Evolutionary conservation across 2,797 vertebrate species (phyloP).

Genomic region (Alectoris magna): DNA sequence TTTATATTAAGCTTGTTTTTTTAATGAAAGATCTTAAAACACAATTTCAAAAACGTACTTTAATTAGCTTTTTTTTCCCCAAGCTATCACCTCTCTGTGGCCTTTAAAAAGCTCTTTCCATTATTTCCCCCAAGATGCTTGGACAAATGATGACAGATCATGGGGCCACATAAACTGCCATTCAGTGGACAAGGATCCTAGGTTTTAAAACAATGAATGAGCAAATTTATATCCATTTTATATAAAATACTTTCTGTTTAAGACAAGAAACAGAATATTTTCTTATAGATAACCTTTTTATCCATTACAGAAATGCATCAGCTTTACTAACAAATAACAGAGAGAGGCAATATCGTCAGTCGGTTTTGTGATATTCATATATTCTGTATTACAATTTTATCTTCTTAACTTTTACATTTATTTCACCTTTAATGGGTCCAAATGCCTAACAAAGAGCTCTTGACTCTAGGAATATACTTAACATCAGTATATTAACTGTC

Average conservation of each 20-base stretch:
- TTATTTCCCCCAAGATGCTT: not conserved
- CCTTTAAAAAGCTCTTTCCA: not conserved
- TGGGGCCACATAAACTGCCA: not conserved
- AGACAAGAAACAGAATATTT: slow-evolving; percentile 6
- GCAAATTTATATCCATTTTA: not conserved
- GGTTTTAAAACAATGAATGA: not conserved
- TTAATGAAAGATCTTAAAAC: not conserved
- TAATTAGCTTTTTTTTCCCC: not conserved
- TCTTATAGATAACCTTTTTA: slow-evolving; percentile 1
- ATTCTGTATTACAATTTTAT: slow-evolving; percentile 37
- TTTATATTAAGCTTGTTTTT: not conserved
- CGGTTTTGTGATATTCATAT: slow-evolving; percentile 37
- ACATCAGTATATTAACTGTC: slow-evolving; percentile 43
- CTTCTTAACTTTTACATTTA: slow-evolving; percentile 46
- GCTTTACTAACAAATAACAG: slow-evolving; percentile 3
- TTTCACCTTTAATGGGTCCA: slow-evolving; percentile 50
- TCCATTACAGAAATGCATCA: slow-evolving; percentile 11
- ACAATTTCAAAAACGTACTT: not conserved
- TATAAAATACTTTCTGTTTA: not conserved
- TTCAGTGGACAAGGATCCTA: not conserved
- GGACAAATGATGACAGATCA: not conserved
- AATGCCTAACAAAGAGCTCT: slow-evolving; percentile 28
- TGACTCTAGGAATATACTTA: slow-evolving; percentile 44
- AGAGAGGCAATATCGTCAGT: not conserved
- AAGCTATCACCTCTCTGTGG: not conserved